Evolutionary conservation across 2,888 invertebrate genomes (phyloP).

Genomic region (Dendrolimus houi): DNA sequence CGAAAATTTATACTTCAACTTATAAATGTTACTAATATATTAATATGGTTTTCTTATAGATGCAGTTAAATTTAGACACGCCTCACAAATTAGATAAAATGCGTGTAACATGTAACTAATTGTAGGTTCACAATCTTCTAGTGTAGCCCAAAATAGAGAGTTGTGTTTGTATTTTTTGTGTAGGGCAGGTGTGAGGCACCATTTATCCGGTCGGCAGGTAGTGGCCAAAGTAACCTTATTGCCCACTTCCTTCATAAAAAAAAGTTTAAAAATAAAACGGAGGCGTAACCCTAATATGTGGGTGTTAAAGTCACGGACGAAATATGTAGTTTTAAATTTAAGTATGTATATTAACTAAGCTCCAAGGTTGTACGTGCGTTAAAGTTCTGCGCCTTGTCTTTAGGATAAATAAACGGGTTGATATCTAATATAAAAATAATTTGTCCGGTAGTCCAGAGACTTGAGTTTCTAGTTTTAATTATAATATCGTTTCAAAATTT

Average conservation of each 20-base stretch:
- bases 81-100: too few relatives aligned
- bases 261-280: slow-evolving; percentile 31
- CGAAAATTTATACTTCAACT: too few relatives aligned
- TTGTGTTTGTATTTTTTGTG: slow-evolving; percentile 60
- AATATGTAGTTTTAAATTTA: slow-evolving; percentile 22
- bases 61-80: too few relatives aligned
- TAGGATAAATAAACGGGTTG: too few relatives aligned
- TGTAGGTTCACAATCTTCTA: slow-evolving; percentile 38
- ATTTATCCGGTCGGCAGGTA: slow-evolving; percentile 41
- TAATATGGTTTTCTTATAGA: too few relatives aligned
- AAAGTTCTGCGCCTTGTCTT: background rate
- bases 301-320: slow-evolving; percentile 44
- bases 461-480: too few relatives aligned
- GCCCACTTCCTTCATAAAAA: slow-evolving; percentile 62
- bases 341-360: slow-evolving; percentile 21
- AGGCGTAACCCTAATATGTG: slow-evolving; percentile 39
- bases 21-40: too few relatives aligned
- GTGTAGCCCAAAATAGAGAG: slow-evolving; percentile 45
- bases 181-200: slow-evolving; percentile 54
- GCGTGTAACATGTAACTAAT: slow-evolving; percentile 23
- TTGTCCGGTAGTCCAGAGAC: too few relatives aligned
- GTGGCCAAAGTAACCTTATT: slow-evolving; percentile 43
- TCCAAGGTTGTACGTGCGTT: slow-evolving; percentile 10
- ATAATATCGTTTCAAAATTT: too few relatives aligned
- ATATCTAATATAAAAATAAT: too few relatives aligned